These are phyloP conservation scores for Amphipyra tragopoginis DNA, from an alignment of 2,888 invertebrate genomes.

Conservation along the genomic window DNA sequence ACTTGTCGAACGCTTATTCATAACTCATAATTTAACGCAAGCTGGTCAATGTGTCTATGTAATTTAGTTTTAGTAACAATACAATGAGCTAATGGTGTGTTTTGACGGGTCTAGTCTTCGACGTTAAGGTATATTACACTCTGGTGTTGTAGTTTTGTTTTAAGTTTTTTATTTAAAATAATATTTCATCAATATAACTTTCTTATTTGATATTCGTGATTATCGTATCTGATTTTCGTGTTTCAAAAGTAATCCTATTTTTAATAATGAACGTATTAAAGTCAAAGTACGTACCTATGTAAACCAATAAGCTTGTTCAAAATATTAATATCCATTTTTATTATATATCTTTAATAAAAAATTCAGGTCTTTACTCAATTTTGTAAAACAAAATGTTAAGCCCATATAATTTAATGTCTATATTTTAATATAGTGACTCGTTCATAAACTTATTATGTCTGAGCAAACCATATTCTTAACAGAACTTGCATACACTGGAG, in stretches of 20 bases:
- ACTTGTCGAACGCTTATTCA: conserved; percentile 26
- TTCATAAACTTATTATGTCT: conserved; percentile 1
- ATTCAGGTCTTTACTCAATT: too few relatives aligned
- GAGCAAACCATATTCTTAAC: conserved; percentile 13
- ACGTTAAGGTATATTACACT: neutral
- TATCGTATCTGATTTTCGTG: neutral
- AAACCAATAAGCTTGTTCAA: conserved; percentile 14
- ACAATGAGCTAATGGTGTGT: neutral
- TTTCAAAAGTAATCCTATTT: neutral
- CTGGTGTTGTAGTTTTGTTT: neutral
- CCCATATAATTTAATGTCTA: neutral
- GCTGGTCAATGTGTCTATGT: conserved; percentile 21
- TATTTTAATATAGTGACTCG: neutral
- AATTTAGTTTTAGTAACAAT: conserved; percentile 6
- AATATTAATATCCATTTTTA: conserved; percentile 3
- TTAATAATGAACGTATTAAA: conserved; percentile 5
- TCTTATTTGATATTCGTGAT: neutral
- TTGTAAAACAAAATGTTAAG: too few relatives aligned
- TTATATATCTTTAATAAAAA: too few relatives aligned
- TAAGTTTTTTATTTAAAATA: neutral
- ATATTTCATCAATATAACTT: neutral
- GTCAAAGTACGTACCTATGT: conserved; percentile 4
- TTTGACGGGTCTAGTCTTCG: neutral
- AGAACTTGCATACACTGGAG: neutral
- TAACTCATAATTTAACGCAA: conserved; percentile 41